Evolutionary conservation across 2,113 vertebrate genomes (phyloP).

Genomic region (Hippopotamus amphibius): DNA sequence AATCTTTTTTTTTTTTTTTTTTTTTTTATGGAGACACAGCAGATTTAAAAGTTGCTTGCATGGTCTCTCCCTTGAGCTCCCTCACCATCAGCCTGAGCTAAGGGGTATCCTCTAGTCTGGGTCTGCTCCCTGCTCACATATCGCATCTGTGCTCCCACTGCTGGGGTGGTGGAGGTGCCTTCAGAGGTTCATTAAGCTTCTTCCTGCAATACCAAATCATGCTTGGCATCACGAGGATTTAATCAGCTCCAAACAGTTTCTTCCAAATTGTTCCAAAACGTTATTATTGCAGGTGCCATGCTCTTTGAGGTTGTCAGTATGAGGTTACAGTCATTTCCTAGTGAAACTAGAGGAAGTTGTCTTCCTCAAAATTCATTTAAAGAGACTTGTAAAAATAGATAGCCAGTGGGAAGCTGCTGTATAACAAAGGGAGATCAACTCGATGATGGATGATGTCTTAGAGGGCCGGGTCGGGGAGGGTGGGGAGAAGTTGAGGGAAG

Average conservation of each 20-base stretch:
- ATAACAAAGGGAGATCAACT: too few species aligned
- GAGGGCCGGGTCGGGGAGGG: too few species aligned
- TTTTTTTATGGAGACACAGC: neutral
- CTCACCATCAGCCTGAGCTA: accelerated
- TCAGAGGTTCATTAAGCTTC: neutral
- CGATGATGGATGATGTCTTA: too few species aligned
- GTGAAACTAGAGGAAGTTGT: neutral
- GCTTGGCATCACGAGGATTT: neutral
- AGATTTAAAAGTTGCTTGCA: neutral
- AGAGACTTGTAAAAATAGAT: neutral
- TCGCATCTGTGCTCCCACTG: neutral
- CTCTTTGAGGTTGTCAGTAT: neutral
- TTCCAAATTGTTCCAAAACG: neutral
- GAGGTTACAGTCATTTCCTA: neutral
- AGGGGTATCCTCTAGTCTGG: neutral
- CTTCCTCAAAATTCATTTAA: neutral
- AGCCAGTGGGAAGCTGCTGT: too few species aligned
- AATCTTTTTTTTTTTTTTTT: neutral
- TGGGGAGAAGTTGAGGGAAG: too few species aligned
- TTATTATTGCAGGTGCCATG: neutral
- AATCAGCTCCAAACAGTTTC: neutral
- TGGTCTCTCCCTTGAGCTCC: neutral
- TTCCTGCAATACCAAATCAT: neutral
- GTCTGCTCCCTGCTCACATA: neutral
- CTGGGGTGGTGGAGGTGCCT: too few species aligned